phyloP scores from a whole-genome alignment of 2,113 vertebrate genomes.

The Psephotus haematonotus region DNA sequence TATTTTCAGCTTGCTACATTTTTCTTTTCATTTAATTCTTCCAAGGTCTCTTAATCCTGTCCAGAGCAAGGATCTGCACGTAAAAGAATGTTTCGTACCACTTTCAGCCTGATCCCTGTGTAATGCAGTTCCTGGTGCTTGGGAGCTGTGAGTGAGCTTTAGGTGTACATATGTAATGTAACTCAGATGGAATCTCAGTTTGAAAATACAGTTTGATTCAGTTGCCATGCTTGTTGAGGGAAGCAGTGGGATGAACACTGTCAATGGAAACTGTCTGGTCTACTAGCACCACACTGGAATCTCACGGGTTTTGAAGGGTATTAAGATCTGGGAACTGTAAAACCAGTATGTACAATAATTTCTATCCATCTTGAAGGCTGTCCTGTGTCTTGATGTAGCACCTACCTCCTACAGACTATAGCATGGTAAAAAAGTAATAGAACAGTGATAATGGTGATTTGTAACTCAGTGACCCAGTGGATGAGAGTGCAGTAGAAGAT shows the following conservation, averaged over 20 bases:
- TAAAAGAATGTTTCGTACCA: neutral
- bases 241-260: neutral
- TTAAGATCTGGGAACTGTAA: neutral
- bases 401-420: neutral
- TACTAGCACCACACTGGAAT: neutral
- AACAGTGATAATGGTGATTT: neutral
- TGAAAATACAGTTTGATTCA: neutral
- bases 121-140: neutral
- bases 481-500: neutral
- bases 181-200: neutral
- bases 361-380: neutral
- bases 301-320: neutral
- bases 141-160: neutral
- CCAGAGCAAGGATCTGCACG: neutral
- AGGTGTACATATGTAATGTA: rapidly evolving
- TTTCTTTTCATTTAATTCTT: neutral
- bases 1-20: neutral
- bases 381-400: neutral
- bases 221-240: neutral
- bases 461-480: neutral
- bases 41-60: neutral
- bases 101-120: rapidly evolving
- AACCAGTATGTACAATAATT: neutral
- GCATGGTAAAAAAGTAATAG: neutral
- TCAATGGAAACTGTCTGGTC: neutral